Base-by-base conservation (phyloP, 2,113 vertebrate species). In the Coturnix japonica region DNA sequence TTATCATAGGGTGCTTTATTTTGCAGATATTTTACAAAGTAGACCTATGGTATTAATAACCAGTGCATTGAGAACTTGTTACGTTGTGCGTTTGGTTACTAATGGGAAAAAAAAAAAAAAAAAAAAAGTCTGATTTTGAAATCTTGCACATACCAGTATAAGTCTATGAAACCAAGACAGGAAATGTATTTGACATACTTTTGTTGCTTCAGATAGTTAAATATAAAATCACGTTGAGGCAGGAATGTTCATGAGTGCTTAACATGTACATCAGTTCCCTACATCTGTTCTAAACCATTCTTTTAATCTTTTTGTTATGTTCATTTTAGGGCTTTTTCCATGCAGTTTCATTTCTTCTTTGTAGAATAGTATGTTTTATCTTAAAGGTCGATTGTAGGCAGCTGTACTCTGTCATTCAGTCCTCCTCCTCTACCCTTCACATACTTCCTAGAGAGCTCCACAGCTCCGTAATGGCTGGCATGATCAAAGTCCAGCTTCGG, bases 161-260 rank as follows among this genome's bases (percentile, higher is more conserved):
- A 94, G 96, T 75, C 67, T 49, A 51, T 85, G 90, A 79, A 66
- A 78, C 75, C 2, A 70, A 95, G 93, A 69, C 30, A 85, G 51
- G 31, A 87, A 93, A 78, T 85, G 33, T 81, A 95, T 91, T 92
- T 96, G 96, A 96, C 97, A 77, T 93, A 89, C 85, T 98, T 98
- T 96, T 97, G 92, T 97, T 97, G 97, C 95, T 98, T 98, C 96
- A 69, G 94, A 96, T 90, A 92, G 93, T 91, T 91, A 64, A 70
- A 90, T 93, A 77, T 63, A 70, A 83, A 91, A 86, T 82, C 57
- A 69, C 16, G 26, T 91, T 71, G 16, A 11, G 75, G 56, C 73
- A 90, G 76, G 44, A 97, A 82, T 59, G 97, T 96, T 95, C 85
- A 93, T 91, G 89, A 86, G 75, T 93, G 90, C 80, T 95, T 95